Percentiles rank a stretch among this genome's conserved stretches.
Conservation (phyloP, 2,113 vertebrate species). For the Platysteira castanea region DNA sequence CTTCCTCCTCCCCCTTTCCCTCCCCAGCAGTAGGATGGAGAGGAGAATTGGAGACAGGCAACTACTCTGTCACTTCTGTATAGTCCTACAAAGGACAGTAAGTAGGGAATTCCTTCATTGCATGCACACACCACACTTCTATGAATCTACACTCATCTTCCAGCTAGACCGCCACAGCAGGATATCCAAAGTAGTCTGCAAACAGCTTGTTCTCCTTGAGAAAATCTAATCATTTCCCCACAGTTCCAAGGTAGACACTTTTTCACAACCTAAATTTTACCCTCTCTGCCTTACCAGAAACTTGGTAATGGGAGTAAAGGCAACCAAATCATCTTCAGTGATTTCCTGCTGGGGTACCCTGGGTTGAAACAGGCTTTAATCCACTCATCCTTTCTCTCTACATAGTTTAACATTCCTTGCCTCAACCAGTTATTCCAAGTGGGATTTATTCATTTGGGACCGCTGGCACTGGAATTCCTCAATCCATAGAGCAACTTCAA, state of each 20-base stretch:
- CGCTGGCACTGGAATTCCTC: background rate
- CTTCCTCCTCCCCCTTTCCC: background rate
- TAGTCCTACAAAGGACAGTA: background rate
- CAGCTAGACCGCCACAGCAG: background rate
- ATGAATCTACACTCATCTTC: background rate
- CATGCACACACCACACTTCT: background rate
- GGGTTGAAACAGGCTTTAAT: background rate
- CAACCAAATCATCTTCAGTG: background rate
- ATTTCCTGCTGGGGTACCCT: background rate
- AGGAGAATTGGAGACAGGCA: background rate
- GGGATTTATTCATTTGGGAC: background rate
- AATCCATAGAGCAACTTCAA: background rate
- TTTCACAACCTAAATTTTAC: background rate
- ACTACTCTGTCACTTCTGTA: background rate
- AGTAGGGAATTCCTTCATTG: background rate
- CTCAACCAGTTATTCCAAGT: background rate
- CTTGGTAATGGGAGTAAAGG: background rate
- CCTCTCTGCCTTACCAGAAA: background rate
- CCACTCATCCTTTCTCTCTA: background rate
- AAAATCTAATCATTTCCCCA: background rate
- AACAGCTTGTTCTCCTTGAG: background rate
- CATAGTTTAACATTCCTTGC: background rate
- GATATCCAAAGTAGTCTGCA: background rate
- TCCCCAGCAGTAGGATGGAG: background rate
- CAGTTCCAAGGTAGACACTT: background rate